Evolutionary conservation across 2,113 vertebrate genomes (phyloP).

Genomic region (Paratilapia polleni): DNA sequence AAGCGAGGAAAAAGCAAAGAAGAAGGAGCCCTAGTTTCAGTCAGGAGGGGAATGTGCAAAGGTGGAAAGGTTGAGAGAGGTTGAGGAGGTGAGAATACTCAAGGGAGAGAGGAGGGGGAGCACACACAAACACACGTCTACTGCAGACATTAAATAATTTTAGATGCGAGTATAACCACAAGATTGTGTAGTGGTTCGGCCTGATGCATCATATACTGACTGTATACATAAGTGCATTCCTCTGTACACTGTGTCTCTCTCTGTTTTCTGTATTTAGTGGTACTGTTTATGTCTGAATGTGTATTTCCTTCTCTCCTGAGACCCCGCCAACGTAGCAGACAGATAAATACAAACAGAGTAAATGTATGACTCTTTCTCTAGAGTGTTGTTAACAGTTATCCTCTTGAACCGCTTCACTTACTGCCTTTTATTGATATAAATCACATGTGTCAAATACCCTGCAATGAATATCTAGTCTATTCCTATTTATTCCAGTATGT

Average conservation of each 20-base stretch:
- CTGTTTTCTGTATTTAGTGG: not conserved
- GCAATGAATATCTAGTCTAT: slow-evolving; percentile 16
- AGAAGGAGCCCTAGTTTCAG: slow-evolving; percentile 65
- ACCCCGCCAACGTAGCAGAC: slow-evolving; percentile 24
- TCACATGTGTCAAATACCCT: slow-evolving; percentile 41
- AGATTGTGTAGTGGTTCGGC: not conserved
- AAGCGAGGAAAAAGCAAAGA: slow-evolving; percentile 36
- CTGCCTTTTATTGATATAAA: slow-evolving; percentile 45
- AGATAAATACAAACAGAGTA: slow-evolving; percentile 56
- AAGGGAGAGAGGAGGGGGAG: slow-evolving; percentile 30
- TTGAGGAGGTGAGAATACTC: slow-evolving; percentile 59
- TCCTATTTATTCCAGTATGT: slow-evolving; percentile 35
- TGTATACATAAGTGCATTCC: not conserved
- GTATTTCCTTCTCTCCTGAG: slow-evolving; percentile 22
- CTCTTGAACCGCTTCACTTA: slow-evolving; percentile 49
- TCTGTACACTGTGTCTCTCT: not conserved
- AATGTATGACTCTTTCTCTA: slow-evolving; percentile 46
- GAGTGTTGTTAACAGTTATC: slow-evolving; percentile 56
- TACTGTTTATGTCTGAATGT: slow-evolving; percentile 17
- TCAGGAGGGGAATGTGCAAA: slow-evolving; percentile 63
- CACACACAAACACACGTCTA: slow-evolving; percentile 17
- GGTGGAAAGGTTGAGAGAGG: slow-evolving; percentile 68
- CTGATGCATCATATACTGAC: not conserved
- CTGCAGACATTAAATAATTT: slow-evolving; percentile 32
- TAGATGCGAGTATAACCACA: not conserved